Base-by-base conservation (phyloP, 2,888 invertebrate species). In the Chaetoderma sp. region DNA sequence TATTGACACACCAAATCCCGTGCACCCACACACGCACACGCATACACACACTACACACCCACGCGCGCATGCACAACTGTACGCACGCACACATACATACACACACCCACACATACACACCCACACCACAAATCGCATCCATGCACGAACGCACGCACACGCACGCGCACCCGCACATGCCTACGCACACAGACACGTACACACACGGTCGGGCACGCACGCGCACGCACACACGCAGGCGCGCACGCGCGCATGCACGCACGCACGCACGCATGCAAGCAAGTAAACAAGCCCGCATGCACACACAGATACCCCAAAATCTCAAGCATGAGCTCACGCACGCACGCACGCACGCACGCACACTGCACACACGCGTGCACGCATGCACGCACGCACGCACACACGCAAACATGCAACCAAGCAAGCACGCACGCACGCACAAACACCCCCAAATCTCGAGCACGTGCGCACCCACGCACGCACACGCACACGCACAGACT, bases 371-470 rank as follows among this genome's bases (percentile, higher is more conserved):
- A 52, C 58, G 10, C 58, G 45, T 10, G 45, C 58, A 58, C 58
- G 45, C 58, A 58, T 10, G 30, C 25, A 52, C 45, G 45, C 44
- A 58, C 58, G 45, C 58, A 52, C 45, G 10, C 58, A 49, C 47
- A 58, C 8, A 58, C 49, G 23, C 58, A 58, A 25, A 58, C 45
- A 58, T 23, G 45, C 8, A 58, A 23, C 42, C 58, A 49, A 13
- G 27, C 55, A 55, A 4, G 23, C 55, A 55, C 32, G 18, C 33
- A 32, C 10, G 5, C 55, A 55, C 18, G 27, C 10, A 55, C 30
- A 55, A 16, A 55, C 55, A 45, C 47, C 42, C 58, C 23, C 47
- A 58, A 13, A 58, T 45, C 39, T 13, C n/a, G n/a, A 13, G 39
- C 39, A 36, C 39, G 39, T n/a, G n/a, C 39, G n/a, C 39, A 36